Base-by-base conservation (phyloP, 2,113 vertebrate genomes). In the Trogon melanurus region DNA sequence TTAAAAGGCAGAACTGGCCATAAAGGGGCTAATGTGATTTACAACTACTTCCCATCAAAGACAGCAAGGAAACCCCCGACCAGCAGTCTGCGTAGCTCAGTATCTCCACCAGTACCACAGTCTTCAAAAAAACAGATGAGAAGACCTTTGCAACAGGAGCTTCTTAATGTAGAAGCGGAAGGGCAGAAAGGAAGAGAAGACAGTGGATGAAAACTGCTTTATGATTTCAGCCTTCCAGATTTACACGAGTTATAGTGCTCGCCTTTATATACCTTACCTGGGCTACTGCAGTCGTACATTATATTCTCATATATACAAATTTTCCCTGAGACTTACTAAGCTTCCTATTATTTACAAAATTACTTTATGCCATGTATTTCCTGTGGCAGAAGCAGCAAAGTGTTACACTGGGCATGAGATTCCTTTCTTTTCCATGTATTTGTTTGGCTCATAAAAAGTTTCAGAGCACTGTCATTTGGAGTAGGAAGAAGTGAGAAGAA, bases 331-430 rank as follows among this genome's bases (percentile, higher is more conserved):
- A 34, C 32, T 84, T 84, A 70, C 9, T 78, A 75, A 84, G 45
- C 66, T 80, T 74, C 64, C 44, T 44, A n/a, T 88, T 91, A 88
- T 58, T 89, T 86, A 86, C 19, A 89, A 61, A 87, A 92, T 75
- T 88, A 84, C 18, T 53, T 71, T 64, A 47, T 61, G 50, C 65
- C 18, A 47, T 26, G 4, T 38, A 72, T 69, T 87, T 94, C 44
- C 48, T 65, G 34, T 75, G 38, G 57, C 65, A 92, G 72, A 81
- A 91, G 66, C 70, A 65, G 36, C n/a, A 8, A 85, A 85, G 26
- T 8, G 6, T 81, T 92, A 11, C 17, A 45, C 78, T 27, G 73
- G n/a, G 50, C 45, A 81, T 29, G 36, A 75, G 61, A 85, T 79
- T 75, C 62, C 27, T 80, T 85, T 65, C 30, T 83, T 78, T 47